Conservation (phyloP, 1,140 invertebrate species). For the Lordiphosa stackelbergi region DNA sequence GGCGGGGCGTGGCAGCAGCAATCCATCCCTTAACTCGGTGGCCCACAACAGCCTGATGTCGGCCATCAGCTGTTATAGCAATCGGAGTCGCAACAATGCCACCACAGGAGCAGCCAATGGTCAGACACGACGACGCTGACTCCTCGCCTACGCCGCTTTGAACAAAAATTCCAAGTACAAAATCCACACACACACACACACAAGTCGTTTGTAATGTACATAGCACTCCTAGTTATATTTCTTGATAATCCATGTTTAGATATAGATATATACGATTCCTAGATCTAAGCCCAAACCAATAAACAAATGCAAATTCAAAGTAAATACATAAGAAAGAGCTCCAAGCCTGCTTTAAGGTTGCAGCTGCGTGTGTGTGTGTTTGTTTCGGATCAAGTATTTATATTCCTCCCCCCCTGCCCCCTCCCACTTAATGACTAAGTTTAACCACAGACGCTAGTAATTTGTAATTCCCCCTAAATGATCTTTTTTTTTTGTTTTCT, state of each 20-base stretch:
- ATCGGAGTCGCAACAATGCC: conserved; percentile 1
- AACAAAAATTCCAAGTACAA: conserved; percentile 49
- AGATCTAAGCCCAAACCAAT: conserved; percentile 11
- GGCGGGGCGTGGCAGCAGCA: not conserved
- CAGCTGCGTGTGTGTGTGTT: too few species aligned
- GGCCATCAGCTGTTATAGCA: conserved; percentile 48
- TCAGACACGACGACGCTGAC: conserved; percentile 22
- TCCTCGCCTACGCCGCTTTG: not conserved
- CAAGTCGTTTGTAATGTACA: conserved; percentile 13
- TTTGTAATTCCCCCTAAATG: not conserved
- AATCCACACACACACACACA: conserved; percentile 16
- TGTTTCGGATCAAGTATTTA: too few species aligned
- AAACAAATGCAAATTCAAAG: conserved; percentile 1
- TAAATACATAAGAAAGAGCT: too few species aligned
- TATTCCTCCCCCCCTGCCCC: too few species aligned
- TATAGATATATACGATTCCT: conserved; percentile 6
- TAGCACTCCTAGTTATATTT: not conserved
- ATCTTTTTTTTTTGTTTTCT: not conserved
- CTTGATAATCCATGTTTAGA: conserved; percentile 7
- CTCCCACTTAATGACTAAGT: not conserved
- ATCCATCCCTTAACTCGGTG: not conserved
- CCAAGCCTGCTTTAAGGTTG: too few species aligned
- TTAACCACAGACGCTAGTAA: not conserved
- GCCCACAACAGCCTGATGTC: conserved; percentile 33
- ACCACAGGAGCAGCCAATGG: too few species aligned